phyloP scores from a whole-genome alignment of 2,113 vertebrate species.

The Lethenteron camtschaticum region DNA sequence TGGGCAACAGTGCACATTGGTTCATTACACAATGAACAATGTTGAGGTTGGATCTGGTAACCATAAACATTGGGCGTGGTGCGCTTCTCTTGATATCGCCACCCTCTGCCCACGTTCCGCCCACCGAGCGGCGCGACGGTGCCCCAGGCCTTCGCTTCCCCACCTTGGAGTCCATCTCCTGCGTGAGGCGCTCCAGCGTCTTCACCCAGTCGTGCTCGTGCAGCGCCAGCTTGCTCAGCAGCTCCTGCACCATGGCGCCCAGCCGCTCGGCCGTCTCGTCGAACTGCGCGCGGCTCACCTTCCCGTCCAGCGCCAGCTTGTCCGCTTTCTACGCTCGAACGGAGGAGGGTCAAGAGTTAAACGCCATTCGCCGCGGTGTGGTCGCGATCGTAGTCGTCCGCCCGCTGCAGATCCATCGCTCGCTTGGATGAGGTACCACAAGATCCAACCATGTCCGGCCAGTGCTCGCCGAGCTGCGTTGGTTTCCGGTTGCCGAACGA shows the following conservation, averaged over 20 bases:
- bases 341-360: background rate
- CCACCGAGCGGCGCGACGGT: no score
- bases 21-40: background rate
- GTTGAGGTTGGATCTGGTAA: background rate
- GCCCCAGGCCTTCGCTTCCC: no score
- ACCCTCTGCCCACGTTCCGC: no score
- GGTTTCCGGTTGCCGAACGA: no score
- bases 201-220: slow-evolving; percentile 20
- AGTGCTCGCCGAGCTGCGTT: no score
- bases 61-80: background rate
- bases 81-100: no score
- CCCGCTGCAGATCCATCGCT: no score
- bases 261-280: slow-evolving; percentile 14
- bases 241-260: slow-evolving; percentile 16
- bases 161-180: slow-evolving; percentile 18
- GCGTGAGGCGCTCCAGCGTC: slow-evolving; percentile 15
- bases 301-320: slow-evolving; percentile 13
- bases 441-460: no score
- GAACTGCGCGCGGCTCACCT: slow-evolving; percentile 17
- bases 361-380: no score
- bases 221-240: slow-evolving; percentile 17
- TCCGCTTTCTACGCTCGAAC: slow-evolving; percentile 20
- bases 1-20: background rate
- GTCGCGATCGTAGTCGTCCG: no score
- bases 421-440: no score